These are phyloP conservation scores for Rana temporaria DNA, from an alignment of 2,113 vertebrate genomes.

Conservation along the genomic window DNA sequence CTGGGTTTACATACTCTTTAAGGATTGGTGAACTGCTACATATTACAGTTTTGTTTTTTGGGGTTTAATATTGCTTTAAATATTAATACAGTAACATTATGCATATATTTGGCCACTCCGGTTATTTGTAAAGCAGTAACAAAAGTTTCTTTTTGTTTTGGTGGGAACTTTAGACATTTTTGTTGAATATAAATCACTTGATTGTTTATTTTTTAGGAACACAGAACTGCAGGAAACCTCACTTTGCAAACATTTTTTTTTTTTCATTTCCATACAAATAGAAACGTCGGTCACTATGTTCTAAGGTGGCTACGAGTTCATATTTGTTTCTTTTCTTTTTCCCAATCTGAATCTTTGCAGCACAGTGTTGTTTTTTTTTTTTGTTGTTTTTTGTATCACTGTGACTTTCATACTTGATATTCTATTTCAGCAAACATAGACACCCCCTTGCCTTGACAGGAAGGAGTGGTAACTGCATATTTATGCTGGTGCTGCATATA, in stretches of 20 bases:
- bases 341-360: not conserved
- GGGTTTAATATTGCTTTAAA: too few relatives aligned
- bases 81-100: too few relatives aligned
- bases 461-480: slow-evolving; percentile 2
- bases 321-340: not conserved
- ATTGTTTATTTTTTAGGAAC: slow-evolving; percentile 9
- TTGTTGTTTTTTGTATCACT: not conserved
- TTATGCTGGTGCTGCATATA: not conserved
- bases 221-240: slow-evolving; percentile 1
- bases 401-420: not conserved
- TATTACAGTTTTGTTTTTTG: too few relatives aligned
- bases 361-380: too few relatives aligned
- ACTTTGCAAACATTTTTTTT: slow-evolving; percentile 23
- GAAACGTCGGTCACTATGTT: slow-evolving; percentile 43
- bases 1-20: too few relatives aligned
- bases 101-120: not conserved
- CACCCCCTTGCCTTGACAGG: not conserved
- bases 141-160: slow-evolving; percentile 8
- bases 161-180: not conserved
- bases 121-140: not conserved
- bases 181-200: not conserved
- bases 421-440: slow-evolving; percentile 7
- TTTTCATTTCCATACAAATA: slow-evolving; percentile 39
- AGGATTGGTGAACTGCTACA: too few relatives aligned
- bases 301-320: slow-evolving; percentile 26